These are phyloP conservation scores for Lapara coniferarum DNA, from an alignment of 2,888 invertebrate genomes.

Conservation along the genomic window DNA sequence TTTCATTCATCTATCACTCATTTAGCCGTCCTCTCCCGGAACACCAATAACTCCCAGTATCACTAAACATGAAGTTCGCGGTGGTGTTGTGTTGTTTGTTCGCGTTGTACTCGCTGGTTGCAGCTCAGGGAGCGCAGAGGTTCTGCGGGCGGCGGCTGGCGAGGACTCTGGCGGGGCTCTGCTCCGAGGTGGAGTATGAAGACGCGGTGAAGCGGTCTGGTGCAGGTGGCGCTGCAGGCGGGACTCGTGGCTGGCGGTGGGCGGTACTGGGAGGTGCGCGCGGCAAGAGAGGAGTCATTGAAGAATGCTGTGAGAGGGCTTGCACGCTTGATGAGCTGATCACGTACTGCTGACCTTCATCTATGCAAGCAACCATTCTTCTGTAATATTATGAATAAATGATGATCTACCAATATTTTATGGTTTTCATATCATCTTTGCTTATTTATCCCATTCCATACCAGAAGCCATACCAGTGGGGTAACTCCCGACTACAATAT, in stretches of 20 bases:
- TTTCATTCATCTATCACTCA: background rate
- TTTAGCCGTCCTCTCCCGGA: conserved; percentile 2
- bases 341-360: conserved; percentile 8
- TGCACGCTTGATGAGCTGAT: conserved; percentile 17
- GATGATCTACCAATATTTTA: background rate
- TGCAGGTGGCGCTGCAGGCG: background rate
- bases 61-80: background rate
- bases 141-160: conserved; percentile 39
- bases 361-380: background rate
- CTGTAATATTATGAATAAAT: conserved; percentile 6
- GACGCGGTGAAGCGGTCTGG: conserved; percentile 18
- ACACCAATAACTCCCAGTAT: background rate
- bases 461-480: too few relatives aligned
- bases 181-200: conserved; percentile 25
- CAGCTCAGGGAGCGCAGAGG: conserved; percentile 20
- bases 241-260: conserved; percentile 5
- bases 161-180: conserved; percentile 32
- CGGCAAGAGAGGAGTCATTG: conserved; percentile 23
- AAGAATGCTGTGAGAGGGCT: conserved; percentile 20
- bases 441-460: too few relatives aligned
- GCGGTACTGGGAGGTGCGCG: background rate
- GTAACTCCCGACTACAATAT: too few relatives aligned
- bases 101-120: background rate
- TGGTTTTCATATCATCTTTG: too few relatives aligned
- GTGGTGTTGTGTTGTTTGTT: background rate